Base-by-base conservation (phyloP, 2,888 invertebrate species). In the Pachymerium ferrugineum region DNA sequence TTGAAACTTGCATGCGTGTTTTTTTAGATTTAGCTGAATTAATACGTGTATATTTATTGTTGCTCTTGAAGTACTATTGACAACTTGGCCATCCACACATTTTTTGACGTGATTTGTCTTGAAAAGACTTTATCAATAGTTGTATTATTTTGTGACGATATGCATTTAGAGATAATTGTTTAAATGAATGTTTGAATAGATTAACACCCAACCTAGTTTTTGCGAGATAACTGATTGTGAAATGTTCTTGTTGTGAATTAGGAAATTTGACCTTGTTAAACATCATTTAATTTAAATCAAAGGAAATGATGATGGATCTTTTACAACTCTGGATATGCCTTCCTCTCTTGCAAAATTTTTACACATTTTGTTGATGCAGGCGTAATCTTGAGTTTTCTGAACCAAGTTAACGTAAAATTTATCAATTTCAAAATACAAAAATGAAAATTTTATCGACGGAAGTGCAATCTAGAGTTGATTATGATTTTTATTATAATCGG, bases 161-260 rank as follows among this genome's bases (percentile, higher is more conserved):
- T 47, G 47, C 47, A 47, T 47, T 47, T 47, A 47, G 47, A 47
- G 22, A 47, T 47, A 4, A 47, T 47, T 47, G 47, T 47, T 47
- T 47, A 47, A n/a, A 47, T 47, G 47, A 47, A 47, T 47, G 47
- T 47, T 47, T 47, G 47, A 47, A 47, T 47, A 47, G 47, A 47
- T 47, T 47, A 16, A 47, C 19, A 47, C 22, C 47, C 16, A 47
- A 47, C 47, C 19, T 47, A 47, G 47, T 47, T 47, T 47, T 47
- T 47, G 47, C 47, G 16, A 47, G 22, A 19, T 47, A 47, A 47
- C 16, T 47, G 47, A 47, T 47, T 47, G 47, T 47, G 47, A 47
- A 47, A 47, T 47, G 47, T 47, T 47, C 47, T 47, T 47, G 47
- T 47, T 47, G 47, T 47, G 47, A 47, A 47, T 47, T 47, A 47